Percentiles rank a stretch among this genome's conserved stretches.
Conservation (phyloP, 2,797 vertebrate species). For the Halcyon chelicuti region DNA sequence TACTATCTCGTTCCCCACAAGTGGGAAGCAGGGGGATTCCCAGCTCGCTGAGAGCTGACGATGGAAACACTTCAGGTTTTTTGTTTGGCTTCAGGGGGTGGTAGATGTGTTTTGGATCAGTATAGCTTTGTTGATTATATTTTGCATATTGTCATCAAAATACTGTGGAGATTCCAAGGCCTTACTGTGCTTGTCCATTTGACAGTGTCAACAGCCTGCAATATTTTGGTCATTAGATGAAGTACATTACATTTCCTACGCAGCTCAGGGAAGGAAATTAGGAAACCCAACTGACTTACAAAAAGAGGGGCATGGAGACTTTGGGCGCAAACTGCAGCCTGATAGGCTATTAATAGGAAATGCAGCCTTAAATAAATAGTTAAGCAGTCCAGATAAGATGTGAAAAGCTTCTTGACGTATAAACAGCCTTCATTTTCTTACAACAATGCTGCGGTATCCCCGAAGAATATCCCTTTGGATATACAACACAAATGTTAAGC, state of each 20-base stretch:
- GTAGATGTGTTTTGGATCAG: background rate
- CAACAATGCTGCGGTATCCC: background rate
- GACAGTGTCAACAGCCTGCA: background rate
- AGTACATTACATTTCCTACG: background rate
- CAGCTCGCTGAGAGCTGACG: background rate
- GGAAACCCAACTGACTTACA: background rate
- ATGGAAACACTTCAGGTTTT: background rate
- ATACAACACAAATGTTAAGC: background rate
- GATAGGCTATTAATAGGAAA: background rate
- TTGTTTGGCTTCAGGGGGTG: background rate
- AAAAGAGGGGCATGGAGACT: accelerated
- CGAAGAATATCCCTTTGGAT: background rate
- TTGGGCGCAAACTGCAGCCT: background rate
- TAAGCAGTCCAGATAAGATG: background rate
- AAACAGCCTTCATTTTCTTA: background rate
- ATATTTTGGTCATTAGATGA: background rate
- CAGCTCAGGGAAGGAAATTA: background rate
- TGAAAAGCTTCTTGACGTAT: background rate
- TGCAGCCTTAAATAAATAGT: background rate
- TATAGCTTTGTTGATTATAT: background rate
- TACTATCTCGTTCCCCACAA: background rate
- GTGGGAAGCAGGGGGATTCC: background rate
- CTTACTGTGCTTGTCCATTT: background rate
- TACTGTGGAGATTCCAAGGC: background rate
- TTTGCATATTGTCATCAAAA: background rate